phyloP scores from a whole-genome alignment of 2,113 vertebrate genomes.

The Clarias macrocephalus region DNA sequence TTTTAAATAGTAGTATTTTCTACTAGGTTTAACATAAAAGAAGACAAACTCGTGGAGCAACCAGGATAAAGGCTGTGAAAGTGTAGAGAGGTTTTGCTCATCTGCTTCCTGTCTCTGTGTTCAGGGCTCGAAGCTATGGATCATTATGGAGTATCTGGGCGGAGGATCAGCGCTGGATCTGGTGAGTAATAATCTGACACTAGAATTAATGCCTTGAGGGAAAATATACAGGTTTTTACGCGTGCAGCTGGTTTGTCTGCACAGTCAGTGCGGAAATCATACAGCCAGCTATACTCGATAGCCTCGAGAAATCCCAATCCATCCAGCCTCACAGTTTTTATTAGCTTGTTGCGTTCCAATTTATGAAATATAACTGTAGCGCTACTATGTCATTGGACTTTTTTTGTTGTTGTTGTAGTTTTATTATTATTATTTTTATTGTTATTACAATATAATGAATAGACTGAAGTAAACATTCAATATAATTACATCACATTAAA shows the following conservation, averaged over 20 bases:
- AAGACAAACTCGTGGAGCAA: not conserved
- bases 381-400: not conserved
- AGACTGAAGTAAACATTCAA: too few relatives aligned
- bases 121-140: slow-evolving; percentile 95
- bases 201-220: not conserved
- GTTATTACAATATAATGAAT: too few relatives aligned
- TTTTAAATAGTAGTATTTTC: not conserved
- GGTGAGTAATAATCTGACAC: slow-evolving; percentile 72
- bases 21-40: not conserved
- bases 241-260: not conserved
- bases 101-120: slow-evolving; percentile 24
- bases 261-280: not conserved
- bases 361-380: not conserved
- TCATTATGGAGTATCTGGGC: slow-evolving; percentile 96
- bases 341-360: not conserved
- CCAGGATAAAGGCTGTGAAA: not conserved
- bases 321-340: not conserved
- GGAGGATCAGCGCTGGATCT: slow-evolving; percentile 92
- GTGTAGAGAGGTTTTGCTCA: not conserved
- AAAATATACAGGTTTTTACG: not conserved
- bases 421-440: not conserved
- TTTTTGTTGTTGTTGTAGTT: too few relatives aligned
- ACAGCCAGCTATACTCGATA: not conserved
- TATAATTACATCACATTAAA: too few relatives aligned
- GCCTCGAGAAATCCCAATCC: not conserved